Base-by-base conservation (phyloP, 2,888 invertebrate genomes). In the Diarsia mendica region DNA sequence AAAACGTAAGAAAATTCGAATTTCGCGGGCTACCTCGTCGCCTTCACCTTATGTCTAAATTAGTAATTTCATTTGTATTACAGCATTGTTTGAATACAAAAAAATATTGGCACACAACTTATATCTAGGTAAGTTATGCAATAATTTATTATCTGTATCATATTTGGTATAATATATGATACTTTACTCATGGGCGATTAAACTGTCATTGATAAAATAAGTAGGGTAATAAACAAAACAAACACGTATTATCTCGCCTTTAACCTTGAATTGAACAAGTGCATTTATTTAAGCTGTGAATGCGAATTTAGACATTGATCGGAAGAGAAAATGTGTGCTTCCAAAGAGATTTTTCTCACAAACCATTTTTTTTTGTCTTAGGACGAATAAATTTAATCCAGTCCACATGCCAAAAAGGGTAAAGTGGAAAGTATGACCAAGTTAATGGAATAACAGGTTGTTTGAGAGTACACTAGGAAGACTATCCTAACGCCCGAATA, bases 141-240 rank as follows among this genome's bases (percentile, higher is more conserved):
- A 79, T 9, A 13, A 28, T 61, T 49, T 46, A 63, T 49, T 49
- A 61, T 49, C 1, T 48, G 23, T 39, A 9, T 60, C 20, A 51
- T 67, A 67, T 51, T 49, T 28, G 4, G 11, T 28, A 58, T 28
- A 2, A 53, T 53, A 28, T 33, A 33, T 51, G 3, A 66, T n/a
- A n/a, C 20, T 11, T 51, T 65, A 44, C 23, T 71, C 58, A 18
- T 28, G 33, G 9, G n/a, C 53, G 53, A 77, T 77, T 61, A 77
- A 68, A 71, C 28, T 55, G 67, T 80, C 72, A 60, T 48, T 63
- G 82, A 80, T 82, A 77, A 67, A 51, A 68, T 60, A 23, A 44
- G 20, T n/a, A n/a, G 46, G 67, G 39, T 51, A 69, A 69, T 76
- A 68, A 66, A 65, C 28, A 49, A 68, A 67, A 82, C 51, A 77